Evolutionary conservation across 2,113 vertebrate species (phyloP).

Genomic region (Carassius auratus): DNA sequence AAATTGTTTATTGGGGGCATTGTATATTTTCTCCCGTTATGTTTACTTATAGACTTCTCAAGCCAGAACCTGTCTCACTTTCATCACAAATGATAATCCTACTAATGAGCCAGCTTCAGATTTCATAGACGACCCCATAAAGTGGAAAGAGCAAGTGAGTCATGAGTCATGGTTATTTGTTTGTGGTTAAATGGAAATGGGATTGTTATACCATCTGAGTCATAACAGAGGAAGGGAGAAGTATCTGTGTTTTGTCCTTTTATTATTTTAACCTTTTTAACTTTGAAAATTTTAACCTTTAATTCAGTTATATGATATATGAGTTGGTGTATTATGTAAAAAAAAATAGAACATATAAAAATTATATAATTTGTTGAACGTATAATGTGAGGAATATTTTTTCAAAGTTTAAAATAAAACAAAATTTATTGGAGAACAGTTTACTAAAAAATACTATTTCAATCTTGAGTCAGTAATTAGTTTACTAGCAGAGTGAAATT

Average conservation of each 20-base stretch:
- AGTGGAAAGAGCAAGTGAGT: slow-evolving; percentile 74
- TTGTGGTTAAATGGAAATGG: not conserved
- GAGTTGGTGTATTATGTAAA: not conserved
- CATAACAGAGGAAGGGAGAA: not conserved
- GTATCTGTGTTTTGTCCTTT: slow-evolving; percentile 6
- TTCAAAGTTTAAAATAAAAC: no score
- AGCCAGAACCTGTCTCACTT: slow-evolving; percentile 60
- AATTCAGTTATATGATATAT: not conserved
- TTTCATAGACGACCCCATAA: slow-evolving; percentile 66
- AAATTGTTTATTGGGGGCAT: not conserved
- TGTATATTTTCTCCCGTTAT: not conserved
- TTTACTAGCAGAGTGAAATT: no score
- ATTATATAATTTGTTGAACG: not conserved
- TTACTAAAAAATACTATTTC: no score
- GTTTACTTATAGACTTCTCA: slow-evolving; percentile 26
- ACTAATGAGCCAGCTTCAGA: slow-evolving; percentile 63
- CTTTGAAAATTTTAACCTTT: not conserved
- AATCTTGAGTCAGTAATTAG: no score
- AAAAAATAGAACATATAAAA: not conserved
- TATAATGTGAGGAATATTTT: not conserved
- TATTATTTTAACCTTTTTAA: not conserved
- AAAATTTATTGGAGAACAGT: no score
- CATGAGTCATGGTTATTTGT: slow-evolving; percentile 12
- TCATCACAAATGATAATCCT: slow-evolving; percentile 59
- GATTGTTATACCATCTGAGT: slow-evolving; percentile 6